phyloP scores from a whole-genome alignment of 2,888 invertebrate genomes.

The Ophioninae sp. region DNA sequence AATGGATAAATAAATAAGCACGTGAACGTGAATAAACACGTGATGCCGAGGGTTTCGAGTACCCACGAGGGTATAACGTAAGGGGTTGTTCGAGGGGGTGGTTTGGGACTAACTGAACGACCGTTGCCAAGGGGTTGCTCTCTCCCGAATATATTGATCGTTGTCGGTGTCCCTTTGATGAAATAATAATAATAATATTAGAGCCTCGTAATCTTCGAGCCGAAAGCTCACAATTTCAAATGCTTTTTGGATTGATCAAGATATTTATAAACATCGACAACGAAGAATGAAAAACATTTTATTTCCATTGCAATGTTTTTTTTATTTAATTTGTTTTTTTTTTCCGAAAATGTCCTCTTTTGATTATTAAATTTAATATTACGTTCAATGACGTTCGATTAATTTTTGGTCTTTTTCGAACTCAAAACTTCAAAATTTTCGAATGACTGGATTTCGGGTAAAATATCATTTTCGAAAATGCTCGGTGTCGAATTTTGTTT shows the following conservation, averaged over 20 bases:
- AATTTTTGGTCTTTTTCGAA: too few species aligned
- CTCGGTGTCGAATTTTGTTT: neutral
- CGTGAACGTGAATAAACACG: slow-evolving; percentile 6
- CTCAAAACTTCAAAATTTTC: neutral
- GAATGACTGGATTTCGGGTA: neutral
- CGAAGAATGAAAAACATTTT: neutral
- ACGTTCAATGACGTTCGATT: too few species aligned
- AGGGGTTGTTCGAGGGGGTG: neutral
- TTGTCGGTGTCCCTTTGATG: slow-evolving; percentile 52
- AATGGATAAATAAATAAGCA: neutral
- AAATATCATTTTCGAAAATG: neutral
- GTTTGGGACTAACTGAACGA: slow-evolving; percentile 24
- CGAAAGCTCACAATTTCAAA: slow-evolving; percentile 46
- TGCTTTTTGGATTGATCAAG: neutral
- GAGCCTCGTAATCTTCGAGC: slow-evolving; percentile 50
- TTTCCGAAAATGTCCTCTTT: neutral
- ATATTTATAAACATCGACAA: slow-evolving; percentile 4
- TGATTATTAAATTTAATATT: neutral
- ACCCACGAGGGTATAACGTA: slow-evolving; percentile 29
- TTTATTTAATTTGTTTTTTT: neutral
- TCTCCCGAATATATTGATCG: slow-evolving; percentile 62
- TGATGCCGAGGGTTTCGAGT: slow-evolving; percentile 31
- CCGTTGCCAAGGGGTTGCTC: slow-evolving; percentile 59
- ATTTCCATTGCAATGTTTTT: neutral
- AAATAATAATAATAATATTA: slow-evolving; percentile 7